Evolutionary conservation across 1,140 invertebrate species (phyloP), one percentile per base, ranked within the genome.

Genomic region (Nephila pilipes): DNA sequence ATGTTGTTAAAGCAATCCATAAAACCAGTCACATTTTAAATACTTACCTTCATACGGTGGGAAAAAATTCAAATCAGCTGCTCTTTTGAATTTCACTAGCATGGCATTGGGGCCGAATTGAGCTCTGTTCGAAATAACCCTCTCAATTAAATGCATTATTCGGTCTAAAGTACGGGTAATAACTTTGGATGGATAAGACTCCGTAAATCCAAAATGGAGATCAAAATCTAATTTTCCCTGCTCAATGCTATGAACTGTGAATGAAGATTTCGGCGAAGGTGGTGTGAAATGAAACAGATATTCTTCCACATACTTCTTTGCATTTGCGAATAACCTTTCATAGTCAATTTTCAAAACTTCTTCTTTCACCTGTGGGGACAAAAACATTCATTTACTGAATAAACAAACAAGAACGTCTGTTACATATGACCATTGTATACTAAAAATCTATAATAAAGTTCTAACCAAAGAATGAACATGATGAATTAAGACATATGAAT

Each of bases 1-100:
- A 46, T 46, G 12, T 46, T 46, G 1, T 46, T 46, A 46, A 46
- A 46, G 12, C 46, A 46, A 46, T 46, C 46, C 6, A 6, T 10
- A 46, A 46, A 46, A 10, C 6, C 46, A 46, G 46, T 46, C 46
- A 46, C 6, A 38, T 46, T 46, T 46, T 58, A 4, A 54, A 54
- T 81, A 32, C 87, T 75, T 79, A 93, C 91, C 85, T 75, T 93
- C 65, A 80, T 93, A 93, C 36, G 91, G 91, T 18, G 91, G 91
- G 65, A 93, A 87, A 55, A 93, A 87, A 29, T 93, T 93, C 5
- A 93, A 54, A 57, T 93, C 91, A 38, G 65, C 54, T n/a, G 8
- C 65, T 25, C 83, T 79, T 60, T 93, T 93, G 25, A 93, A 22
- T 79, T 93, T 93, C 14, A 93, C 85, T 16, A 93, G 54, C 12